phyloP scores from a whole-genome alignment of 2,888 invertebrate genomes.

The Zygaena filipendulae region DNA sequence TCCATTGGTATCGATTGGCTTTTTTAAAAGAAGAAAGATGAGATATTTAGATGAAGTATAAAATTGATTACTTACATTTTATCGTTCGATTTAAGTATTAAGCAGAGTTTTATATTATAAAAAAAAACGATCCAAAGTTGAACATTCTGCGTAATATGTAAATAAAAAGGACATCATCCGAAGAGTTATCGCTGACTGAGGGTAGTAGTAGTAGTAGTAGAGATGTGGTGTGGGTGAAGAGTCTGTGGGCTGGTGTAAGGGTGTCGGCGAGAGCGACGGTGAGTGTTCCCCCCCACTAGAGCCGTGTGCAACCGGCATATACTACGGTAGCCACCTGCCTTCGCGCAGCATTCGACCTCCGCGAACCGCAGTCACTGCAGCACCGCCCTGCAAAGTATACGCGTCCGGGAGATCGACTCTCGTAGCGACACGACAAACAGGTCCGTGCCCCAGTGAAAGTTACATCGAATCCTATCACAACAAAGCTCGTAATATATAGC shows the following conservation, averaged over 20 bases:
- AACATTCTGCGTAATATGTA: too few species aligned
- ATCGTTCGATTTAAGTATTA: too few species aligned
- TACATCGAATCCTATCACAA: constrained; percentile 31
- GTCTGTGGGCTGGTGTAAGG: constrained; percentile 26
- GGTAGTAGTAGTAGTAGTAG: too few species aligned
- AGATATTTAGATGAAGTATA: too few species aligned
- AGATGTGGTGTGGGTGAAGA: too few species aligned
- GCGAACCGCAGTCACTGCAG: constrained; percentile 64
- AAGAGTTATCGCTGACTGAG: too few species aligned
- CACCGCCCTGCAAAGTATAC: constrained; percentile 57
- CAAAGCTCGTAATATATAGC: constrained; percentile 15
- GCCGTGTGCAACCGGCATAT: constrained; percentile 67
- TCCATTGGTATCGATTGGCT: too few species aligned
- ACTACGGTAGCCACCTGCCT: constrained; percentile 58
- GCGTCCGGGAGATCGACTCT: constrained; percentile 64
- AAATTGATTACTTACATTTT: too few species aligned
- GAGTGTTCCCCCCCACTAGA: constrained; percentile 52
- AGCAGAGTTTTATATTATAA: too few species aligned
- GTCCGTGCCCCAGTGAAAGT: constrained; percentile 60
- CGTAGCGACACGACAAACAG: constrained; percentile 67
- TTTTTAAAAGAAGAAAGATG: too few species aligned
- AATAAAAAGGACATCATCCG: too few species aligned
- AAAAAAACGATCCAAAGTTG: too few species aligned
- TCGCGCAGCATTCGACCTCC: constrained; percentile 65
- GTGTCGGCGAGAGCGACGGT: constrained; percentile 29